phyloP scores from a whole-genome alignment of 2,797 vertebrate genomes.

The Vultur gryphus region DNA sequence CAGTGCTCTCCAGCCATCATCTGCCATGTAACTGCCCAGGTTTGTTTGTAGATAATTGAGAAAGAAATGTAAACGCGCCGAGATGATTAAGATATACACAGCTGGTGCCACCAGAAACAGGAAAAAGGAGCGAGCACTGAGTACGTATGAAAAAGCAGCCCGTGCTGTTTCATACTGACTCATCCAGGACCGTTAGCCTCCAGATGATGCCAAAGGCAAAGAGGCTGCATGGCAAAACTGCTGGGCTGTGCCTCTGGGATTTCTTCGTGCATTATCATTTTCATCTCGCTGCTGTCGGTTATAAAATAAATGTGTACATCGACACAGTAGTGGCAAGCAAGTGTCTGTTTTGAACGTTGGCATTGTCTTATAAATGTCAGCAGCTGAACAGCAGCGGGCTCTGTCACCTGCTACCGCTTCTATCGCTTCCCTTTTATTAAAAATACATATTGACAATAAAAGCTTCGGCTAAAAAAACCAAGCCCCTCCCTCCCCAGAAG shows the following conservation, averaged over 20 bases:
- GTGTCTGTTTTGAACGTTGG: conserved; percentile 41
- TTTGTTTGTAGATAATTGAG: conserved; percentile 57
- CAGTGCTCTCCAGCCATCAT: neutral
- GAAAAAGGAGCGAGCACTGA: neutral
- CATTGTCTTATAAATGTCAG: conserved; percentile 48
- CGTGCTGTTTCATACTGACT: conserved; percentile 39
- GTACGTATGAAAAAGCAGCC: neutral
- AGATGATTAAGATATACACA: conserved; percentile 62
- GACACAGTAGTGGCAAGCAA: conserved; percentile 44
- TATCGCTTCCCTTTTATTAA: conserved; percentile 44
- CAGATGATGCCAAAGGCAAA: conserved; percentile 63
- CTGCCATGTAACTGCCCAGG: neutral
- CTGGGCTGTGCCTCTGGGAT: conserved; percentile 54
- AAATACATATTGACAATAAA: conserved; percentile 54
- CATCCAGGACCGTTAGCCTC: conserved; percentile 55
- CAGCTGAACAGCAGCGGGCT: neutral
- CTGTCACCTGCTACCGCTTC: neutral
- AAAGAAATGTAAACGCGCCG: conserved; percentile 19
- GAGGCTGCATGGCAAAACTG: conserved; percentile 62
- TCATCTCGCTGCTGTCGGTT: conserved; percentile 57
- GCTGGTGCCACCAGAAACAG: conserved; percentile 62
- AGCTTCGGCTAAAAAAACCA: neutral
- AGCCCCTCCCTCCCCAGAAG: neutral
- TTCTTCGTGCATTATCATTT: conserved; percentile 67
- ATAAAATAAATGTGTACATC: conserved; percentile 57